phyloP scores from a whole-genome alignment of 2,113 vertebrate genomes.

The Ellobius talpinus region DNA sequence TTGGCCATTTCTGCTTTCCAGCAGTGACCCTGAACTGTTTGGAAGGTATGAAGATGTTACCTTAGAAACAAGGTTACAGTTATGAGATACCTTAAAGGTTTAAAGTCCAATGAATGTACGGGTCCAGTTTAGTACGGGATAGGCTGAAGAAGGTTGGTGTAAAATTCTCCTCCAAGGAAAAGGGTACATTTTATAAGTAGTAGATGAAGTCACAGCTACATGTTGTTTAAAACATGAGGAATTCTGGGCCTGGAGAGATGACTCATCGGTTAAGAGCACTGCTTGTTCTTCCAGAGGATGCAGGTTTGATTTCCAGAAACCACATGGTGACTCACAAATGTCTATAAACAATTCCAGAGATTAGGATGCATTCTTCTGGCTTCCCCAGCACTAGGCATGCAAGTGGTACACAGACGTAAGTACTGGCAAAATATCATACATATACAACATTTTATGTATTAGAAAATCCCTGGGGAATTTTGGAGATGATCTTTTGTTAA shows the following conservation, averaged over 20 bases:
- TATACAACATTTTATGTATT: not conserved
- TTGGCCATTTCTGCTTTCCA: conserved; percentile 85
- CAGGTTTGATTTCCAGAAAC: not conserved
- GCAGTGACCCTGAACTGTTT: conserved; percentile 85
- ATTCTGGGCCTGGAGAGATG: conserved; percentile 43
- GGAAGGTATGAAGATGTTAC: conserved; percentile 85
- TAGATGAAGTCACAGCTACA: conserved; percentile 79
- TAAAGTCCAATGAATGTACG: conserved; percentile 87
- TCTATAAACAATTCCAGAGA: not conserved
- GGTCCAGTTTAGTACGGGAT: conserved; percentile 86
- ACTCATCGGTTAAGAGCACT: not conserved
- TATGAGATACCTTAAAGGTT: conserved; percentile 72
- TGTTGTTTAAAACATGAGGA: conserved; percentile 71
- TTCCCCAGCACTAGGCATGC: not conserved
- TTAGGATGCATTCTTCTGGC: not conserved
- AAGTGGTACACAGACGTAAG: not conserved
- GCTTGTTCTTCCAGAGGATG: not conserved
- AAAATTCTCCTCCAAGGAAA: conserved; percentile 80
- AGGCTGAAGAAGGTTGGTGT: conserved; percentile 82
- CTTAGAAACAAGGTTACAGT: conserved; percentile 85
- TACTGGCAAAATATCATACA: not conserved
- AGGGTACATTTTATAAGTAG: conserved; percentile 78
- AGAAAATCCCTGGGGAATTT: not conserved
- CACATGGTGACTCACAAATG: not conserved
- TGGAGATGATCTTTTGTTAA: not conserved